Conservation (phyloP, 2,797 vertebrate genomes). For the Novumbra hubbsi region DNA sequence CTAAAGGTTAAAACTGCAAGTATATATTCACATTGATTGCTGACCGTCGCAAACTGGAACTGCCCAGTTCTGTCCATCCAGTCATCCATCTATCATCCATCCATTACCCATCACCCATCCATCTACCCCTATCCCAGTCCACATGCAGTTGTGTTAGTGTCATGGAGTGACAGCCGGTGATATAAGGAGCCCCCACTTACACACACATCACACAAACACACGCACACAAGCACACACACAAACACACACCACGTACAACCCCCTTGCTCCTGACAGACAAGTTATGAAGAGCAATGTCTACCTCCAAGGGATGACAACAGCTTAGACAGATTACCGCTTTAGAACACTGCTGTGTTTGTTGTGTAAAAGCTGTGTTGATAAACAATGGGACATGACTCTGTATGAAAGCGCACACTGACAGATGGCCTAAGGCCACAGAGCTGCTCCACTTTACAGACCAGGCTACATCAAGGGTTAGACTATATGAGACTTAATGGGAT, state of each 20-base stretch:
- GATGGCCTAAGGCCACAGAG: constrained; percentile 66
- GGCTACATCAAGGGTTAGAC: constrained; percentile 50
- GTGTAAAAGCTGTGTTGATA: constrained; percentile 77
- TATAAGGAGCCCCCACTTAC: constrained; percentile 63
- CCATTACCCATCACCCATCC: too few species aligned
- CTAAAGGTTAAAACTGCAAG: constrained; percentile 19
- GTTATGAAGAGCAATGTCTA: constrained; percentile 80
- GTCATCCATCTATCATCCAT: too few species aligned
- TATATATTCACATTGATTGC: constrained; percentile 36
- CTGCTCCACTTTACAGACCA: constrained; percentile 60
- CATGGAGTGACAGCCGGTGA: constrained; percentile 75
- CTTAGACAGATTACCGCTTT: constrained; percentile 76
- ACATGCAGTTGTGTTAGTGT: constrained; percentile 46
- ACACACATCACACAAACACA: too few species aligned
- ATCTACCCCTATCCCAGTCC: too few species aligned
- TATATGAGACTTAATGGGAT: constrained; percentile 69
- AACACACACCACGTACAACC: constrained; percentile 24
- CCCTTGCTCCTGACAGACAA: constrained; percentile 52
- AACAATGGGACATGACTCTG: constrained; percentile 72
- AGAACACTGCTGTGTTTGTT: constrained; percentile 76
- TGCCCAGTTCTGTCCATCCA: neutral
- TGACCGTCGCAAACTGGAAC: constrained; percentile 40
- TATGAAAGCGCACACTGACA: constrained; percentile 66
- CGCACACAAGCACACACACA: too few species aligned
- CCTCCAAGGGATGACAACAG: constrained; percentile 73